Conservation (phyloP, 2,113 vertebrate genomes). For the Ailurus styani region DNA sequence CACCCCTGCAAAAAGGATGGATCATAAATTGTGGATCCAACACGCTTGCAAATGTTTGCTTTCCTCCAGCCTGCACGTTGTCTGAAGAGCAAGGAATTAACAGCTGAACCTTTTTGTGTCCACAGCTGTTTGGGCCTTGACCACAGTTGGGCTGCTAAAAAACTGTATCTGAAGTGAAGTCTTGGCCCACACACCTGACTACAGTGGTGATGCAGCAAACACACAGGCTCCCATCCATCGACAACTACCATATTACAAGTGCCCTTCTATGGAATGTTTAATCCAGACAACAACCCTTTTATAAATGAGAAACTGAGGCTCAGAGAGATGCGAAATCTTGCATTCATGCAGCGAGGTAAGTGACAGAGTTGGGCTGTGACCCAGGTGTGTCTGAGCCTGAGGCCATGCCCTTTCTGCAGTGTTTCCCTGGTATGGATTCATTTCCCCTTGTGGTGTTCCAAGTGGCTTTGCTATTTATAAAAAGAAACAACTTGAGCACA, state of each 20-base stretch:
- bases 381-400: not conserved
- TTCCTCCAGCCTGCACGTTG: not conserved
- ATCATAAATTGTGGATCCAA: not conserved
- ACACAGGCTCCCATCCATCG: not conserved
- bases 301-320: slow-evolving; percentile 23
- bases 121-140: not conserved
- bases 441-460: not conserved
- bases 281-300: not conserved
- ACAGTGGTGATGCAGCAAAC: no score
- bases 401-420: not conserved
- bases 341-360: not conserved
- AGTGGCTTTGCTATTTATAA: not conserved
- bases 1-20: not conserved
- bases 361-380: not conserved
- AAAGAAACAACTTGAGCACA: not conserved
- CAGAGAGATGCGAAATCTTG: not conserved
- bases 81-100: not conserved
- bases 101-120: not conserved
- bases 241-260: not conserved
- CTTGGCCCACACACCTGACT: not conserved
- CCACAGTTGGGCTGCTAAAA: not conserved
- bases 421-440: not conserved
- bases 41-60: not conserved
- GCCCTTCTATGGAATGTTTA: not conserved
- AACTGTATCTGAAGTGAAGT: not conserved